phyloP scores from a whole-genome alignment of 2,797 vertebrate genomes.

The Martes flavigula region DNA sequence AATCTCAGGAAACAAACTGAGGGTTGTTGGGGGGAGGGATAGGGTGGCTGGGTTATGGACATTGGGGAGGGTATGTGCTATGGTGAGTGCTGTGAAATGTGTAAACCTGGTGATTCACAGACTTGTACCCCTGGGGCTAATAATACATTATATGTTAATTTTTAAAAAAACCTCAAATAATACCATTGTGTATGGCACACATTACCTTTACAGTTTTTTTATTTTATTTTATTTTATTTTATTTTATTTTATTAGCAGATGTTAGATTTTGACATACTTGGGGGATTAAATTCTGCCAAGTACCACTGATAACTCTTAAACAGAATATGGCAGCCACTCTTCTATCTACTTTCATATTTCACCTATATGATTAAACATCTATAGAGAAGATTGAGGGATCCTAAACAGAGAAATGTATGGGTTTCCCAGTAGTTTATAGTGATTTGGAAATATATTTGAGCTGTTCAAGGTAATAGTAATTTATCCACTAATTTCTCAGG shows the following conservation, averaged over 20 bases:
- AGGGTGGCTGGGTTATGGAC: too few relatives aligned
- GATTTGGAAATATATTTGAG: slow-evolving; percentile 27
- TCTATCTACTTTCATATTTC: background rate
- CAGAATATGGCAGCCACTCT: background rate
- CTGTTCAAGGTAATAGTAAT: background rate
- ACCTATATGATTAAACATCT: background rate
- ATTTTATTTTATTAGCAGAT: background rate
- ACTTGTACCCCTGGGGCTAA: too few relatives aligned
- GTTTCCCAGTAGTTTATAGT: background rate
- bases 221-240: background rate
- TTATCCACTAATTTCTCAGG: background rate
- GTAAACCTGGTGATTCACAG: too few relatives aligned
- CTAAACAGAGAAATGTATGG: background rate
- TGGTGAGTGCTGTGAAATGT: too few relatives aligned
- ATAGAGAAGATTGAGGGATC: background rate
- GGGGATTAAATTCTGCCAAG: background rate
- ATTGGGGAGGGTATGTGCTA: too few relatives aligned
- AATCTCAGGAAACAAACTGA: too few relatives aligned
- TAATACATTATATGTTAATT: too few relatives aligned
- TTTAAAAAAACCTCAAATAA: background rate
- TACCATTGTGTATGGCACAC: background rate
- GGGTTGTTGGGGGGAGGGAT: too few relatives aligned
- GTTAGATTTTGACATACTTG: background rate
- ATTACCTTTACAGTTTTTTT: background rate
- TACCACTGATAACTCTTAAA: background rate